phyloP scores from a whole-genome alignment of 2,888 invertebrate genomes.

The Drosophila barbarae region DNA sequence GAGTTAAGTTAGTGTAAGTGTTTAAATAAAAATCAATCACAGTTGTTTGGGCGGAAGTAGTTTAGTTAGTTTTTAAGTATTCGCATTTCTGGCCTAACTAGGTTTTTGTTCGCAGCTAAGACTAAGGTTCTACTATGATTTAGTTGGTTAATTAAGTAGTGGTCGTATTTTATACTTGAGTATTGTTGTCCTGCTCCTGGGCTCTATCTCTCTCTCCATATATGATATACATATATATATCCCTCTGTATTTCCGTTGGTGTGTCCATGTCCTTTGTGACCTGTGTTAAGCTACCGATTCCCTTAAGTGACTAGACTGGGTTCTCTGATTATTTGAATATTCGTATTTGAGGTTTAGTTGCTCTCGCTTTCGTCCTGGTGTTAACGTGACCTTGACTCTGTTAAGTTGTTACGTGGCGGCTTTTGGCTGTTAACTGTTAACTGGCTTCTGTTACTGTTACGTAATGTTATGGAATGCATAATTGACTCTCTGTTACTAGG shows the following conservation, averaged over 20 bases:
- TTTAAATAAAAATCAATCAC: conserved; percentile 76
- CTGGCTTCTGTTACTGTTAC: conserved; percentile 17
- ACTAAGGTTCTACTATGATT: conserved; percentile 35
- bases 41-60: conserved; percentile 79
- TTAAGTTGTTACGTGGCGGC: conserved; percentile 7
- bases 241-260: conserved; percentile 32
- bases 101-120: conserved; percentile 47
- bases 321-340: conserved; percentile 57
- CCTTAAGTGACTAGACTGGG: conserved; percentile 78
- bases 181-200: conserved; percentile 59
- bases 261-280: conserved; percentile 36
- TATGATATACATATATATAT: not conserved
- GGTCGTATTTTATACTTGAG: conserved; percentile 77
- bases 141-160: conserved; percentile 63
- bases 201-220: not conserved
- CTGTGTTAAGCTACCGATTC: conserved; percentile 55
- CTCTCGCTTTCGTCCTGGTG: conserved; percentile 21
- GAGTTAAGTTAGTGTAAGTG: conserved; percentile 47
- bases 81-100: conserved; percentile 57
- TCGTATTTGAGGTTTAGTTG: conserved; percentile 61
- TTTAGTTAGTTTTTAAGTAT: conserved; percentile 44
- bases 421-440: conserved; percentile 2
- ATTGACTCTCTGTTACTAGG: conserved; percentile 17
- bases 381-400: conserved; percentile 6
- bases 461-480: conserved; percentile 6